Percentiles rank a stretch among this genome's conserved stretches.
These are phyloP conservation scores for Gryllus bimaculatus DNA, from an alignment of 1,140 invertebrate species.

Conservation along the genomic window DNA sequence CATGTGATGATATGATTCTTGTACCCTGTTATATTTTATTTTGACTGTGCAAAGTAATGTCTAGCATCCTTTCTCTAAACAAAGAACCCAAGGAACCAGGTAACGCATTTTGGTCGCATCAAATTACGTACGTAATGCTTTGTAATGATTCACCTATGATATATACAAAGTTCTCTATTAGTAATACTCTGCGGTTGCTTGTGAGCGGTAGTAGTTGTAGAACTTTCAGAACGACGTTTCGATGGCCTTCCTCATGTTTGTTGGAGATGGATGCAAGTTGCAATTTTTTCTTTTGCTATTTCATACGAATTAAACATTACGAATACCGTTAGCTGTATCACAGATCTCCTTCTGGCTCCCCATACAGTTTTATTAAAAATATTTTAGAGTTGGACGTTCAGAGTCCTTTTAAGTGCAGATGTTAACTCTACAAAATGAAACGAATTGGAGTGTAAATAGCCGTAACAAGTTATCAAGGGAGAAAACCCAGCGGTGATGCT, in stretches of 20 bases:
- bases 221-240: neutral
- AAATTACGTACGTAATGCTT: neutral
- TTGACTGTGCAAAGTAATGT: conserved; percentile 4
- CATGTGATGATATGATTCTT: neutral
- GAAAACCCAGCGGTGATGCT: too few species aligned
- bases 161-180: neutral
- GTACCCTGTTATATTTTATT: neutral
- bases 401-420: too few species aligned
- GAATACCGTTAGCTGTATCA: too few species aligned
- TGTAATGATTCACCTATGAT: neutral
- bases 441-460: too few species aligned
- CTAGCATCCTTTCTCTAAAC: neutral
- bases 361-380: too few species aligned
- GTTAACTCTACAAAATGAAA: too few species aligned
- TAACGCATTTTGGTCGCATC: neutral
- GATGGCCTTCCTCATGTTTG: neutral
- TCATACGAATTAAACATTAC: too few species aligned
- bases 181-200: neutral
- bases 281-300: too few species aligned
- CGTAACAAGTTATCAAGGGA: too few species aligned
- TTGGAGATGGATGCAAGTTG: too few species aligned
- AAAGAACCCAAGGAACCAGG: neutral
- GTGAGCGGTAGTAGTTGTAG: neutral
- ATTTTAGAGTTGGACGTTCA: too few species aligned
- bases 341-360: too few species aligned